These are phyloP conservation scores for Molossus molossus DNA, from an alignment of 2,797 vertebrate genomes.

Conservation along the genomic window DNA sequence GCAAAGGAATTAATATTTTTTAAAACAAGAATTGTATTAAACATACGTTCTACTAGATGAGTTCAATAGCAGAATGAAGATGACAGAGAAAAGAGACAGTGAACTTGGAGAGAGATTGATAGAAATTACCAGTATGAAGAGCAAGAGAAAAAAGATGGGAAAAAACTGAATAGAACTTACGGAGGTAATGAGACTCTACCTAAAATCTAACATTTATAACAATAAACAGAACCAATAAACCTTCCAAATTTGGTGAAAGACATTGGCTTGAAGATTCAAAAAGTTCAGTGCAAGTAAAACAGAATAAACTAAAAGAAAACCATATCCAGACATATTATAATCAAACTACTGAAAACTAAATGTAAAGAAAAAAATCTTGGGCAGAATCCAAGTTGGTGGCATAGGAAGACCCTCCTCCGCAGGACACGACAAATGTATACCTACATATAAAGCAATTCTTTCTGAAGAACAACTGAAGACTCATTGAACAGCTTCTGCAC, in stretches of 20 bases:
- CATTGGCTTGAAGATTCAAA: slow-evolving; percentile 32
- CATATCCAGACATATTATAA: background rate
- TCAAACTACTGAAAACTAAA: slow-evolving; percentile 62
- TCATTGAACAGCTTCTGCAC: background rate
- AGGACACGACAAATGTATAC: background rate
- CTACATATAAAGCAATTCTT: background rate
- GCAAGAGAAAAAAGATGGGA: background rate
- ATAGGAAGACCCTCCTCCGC: background rate
- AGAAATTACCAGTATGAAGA: slow-evolving; percentile 44
- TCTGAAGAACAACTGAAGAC: background rate
- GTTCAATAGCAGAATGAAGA: slow-evolving; percentile 22
- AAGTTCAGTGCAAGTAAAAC: slow-evolving; percentile 8
- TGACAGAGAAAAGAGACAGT: background rate
- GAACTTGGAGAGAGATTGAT: background rate
- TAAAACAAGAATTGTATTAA: slow-evolving; percentile 1
- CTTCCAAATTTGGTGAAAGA: slow-evolving; percentile 41
- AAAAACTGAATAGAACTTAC: background rate
- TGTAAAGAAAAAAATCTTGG: slow-evolving; percentile 20
- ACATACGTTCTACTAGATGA: background rate
- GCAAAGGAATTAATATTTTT: slow-evolving; percentile 33
- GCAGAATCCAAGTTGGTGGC: background rate
- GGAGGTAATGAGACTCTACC: background rate
- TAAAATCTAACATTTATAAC: slow-evolving; percentile 12
- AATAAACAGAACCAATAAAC: slow-evolving; percentile 31
- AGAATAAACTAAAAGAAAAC: slow-evolving; percentile 56